A percentile compares a stretch with the other conserved stretches of the same genome.
Conservation (phyloP, 2,797 vertebrate species). For the Sternarchorhynchus goeldii region DNA sequence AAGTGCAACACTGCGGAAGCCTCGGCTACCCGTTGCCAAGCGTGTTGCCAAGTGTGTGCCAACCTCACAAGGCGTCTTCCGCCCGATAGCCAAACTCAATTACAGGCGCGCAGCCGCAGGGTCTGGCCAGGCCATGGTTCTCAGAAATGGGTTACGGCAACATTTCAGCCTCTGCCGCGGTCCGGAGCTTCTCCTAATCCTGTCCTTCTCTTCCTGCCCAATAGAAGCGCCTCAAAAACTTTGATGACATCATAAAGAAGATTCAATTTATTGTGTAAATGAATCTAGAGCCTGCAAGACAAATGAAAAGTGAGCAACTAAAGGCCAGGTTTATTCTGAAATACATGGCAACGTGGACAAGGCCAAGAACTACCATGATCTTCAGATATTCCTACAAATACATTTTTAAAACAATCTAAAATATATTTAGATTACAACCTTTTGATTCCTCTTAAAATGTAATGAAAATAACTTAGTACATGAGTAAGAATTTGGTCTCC, state of each 20-base stretch:
- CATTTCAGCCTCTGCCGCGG: constrained; percentile 8
- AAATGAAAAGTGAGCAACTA: not conserved
- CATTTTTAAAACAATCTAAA: too few species aligned
- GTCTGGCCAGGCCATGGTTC: constrained; percentile 37
- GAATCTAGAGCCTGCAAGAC: not conserved
- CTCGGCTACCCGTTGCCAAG: constrained; percentile 14
- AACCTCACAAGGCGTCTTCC: constrained; percentile 60
- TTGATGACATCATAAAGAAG: constrained; percentile 3
- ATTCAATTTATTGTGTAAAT: not conserved
- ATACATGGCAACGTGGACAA: not conserved
- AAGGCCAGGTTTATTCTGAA: not conserved
- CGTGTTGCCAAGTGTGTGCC: not conserved
- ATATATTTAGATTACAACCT: too few species aligned
- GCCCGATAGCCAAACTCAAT: constrained; percentile 65
- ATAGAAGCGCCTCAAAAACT: not conserved
- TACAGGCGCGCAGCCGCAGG: constrained; percentile 50
- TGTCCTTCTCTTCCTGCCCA: not conserved
- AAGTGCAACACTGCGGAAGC: constrained; percentile 49
- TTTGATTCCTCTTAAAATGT: too few species aligned
- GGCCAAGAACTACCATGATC: too few species aligned
- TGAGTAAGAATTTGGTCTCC: not conserved
- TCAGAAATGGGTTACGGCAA: constrained; percentile 17
- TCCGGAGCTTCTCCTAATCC: constrained; percentile 17
- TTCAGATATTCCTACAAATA: too few species aligned
- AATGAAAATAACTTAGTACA: constrained; percentile 37